Evolutionary conservation across 2,797 vertebrate species (phyloP), one percentile per base, ranked within the genome.

Genomic region (Darevskia nairensis): DNA sequence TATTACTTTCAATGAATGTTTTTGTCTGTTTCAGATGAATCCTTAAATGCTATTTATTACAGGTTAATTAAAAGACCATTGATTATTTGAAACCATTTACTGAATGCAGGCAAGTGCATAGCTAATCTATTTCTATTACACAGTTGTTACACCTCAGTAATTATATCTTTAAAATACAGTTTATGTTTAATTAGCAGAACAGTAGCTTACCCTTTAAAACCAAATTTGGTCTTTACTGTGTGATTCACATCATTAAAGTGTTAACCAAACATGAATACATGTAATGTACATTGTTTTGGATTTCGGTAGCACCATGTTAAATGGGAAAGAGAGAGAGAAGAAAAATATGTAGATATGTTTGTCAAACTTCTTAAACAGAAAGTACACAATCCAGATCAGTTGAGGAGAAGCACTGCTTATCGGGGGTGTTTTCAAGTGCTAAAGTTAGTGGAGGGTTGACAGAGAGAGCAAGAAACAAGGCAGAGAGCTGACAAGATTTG

Each of bases 141-240:
- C 27, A 90, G 89, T 27, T 89, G 85, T 88, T 92, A 92, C 92
- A 90, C 41, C 80, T 89, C 83, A 75, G 90, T 88, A 92, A 95
- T 94, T 76, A 93, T 85, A 91, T 87, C 89, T 94, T 91, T 87
- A 92, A 86, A 92, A 93, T 87, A 85, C 85, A 84, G 86, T 94
- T 89, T 85, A 86, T 92, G 90, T 95, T 93, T 94, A 95, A 94
- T 95, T 95, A 94, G 79, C 84, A 91, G 44, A 74, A 90, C 81
- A 85, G 81, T 89, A 82, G 66, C 77, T 94, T 66, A 92, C 93
- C 84, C 92, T 89, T 94, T 95, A 95, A 95, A 93, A 87, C 79
- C 81, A 93, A 95, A 95, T 95, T 92, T 93, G 95, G 91, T 90
- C 59, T 89, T 88, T 92, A 90, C 90, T 94, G 21, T 85, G 83